phyloP scores from a whole-genome alignment of 2,113 vertebrate genomes.

The Pollachius pollachius region DNA sequence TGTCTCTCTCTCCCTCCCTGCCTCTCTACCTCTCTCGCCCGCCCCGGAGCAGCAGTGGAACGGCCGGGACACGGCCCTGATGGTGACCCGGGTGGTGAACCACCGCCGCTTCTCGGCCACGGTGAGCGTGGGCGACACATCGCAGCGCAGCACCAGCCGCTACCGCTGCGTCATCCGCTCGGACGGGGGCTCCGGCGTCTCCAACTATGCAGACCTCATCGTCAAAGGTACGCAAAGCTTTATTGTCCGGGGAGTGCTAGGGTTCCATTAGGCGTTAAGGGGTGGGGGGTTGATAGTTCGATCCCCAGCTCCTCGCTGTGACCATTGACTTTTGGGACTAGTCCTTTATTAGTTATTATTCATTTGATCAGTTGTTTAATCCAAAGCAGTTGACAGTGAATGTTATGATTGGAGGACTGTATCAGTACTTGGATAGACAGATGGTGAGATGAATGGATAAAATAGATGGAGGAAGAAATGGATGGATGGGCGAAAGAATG shows the following conservation, averaged over 20 bases:
- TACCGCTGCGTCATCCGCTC: conserved; percentile 95
- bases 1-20: no score
- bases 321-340: no score
- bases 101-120: conserved; percentile 92
- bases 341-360: no score
- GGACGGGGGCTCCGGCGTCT: conserved; percentile 90
- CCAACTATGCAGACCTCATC: conserved; percentile 94
- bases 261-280: neutral
- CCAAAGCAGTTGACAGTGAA: no score
- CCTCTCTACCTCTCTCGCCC: neutral
- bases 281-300: no score
- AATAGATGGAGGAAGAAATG: no score
- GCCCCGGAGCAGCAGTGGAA: conserved; percentile 87
- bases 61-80: conserved; percentile 88
- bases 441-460: no score
- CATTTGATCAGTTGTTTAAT: no score
- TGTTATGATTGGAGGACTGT: no score
- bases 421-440: no score
- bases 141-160: conserved; percentile 88
- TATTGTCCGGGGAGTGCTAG: neutral
- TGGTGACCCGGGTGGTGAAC: conserved; percentile 96
- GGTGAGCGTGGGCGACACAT: conserved; percentile 89
- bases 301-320: no score
- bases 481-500: no score
- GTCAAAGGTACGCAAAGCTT: conserved; percentile 84